Base-by-base conservation (phyloP, 2,113 vertebrate genomes). In the Neotragus pygmaeus region DNA sequence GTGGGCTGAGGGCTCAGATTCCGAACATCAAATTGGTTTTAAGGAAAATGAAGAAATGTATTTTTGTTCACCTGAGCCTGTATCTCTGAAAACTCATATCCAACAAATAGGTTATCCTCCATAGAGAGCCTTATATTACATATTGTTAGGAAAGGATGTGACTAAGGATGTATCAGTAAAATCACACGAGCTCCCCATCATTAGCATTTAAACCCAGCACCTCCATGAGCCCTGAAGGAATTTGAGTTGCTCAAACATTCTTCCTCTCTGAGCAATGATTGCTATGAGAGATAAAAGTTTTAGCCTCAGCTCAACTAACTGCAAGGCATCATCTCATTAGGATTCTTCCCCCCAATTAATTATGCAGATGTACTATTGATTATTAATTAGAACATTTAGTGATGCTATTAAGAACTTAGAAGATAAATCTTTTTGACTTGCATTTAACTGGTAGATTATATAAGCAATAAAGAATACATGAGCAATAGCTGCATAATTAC, bases 401-500 rank as follows among this genome's bases (percentile, higher is more conserved):
- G 94, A 97, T 96, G 97, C 94, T 97, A 98, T 98, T 98, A 98
- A 98, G 98, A 97, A 98, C 97, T 97, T 97, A 95, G 95, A 95
- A 97, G 97, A 98, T 97, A 97, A 98, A 97, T 98, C 97, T 97
- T 95, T 94, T 98, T 97, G 96, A 97, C 97, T 98, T 98, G 98
- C 96, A 98, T 98, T 99, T 98, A 98, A 98, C 98, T 94, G 95
- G 97, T 91, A 98, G 98, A 98, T 98, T 98, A 97, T 87, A 96
- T 94, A 70, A 97, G 98, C 97, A 98, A 98, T 99, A 98, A 98
- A 96, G 98, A 97, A 97, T 98, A 98, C 97, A 93, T 0, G 87
- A 98, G 98, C 98, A 99, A 98, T 98, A 96, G 98, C 98, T 98
- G 97, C 60, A 89, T 98, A 99, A 99, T 99, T 99, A 96, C 97